phyloP scores from a whole-genome alignment of 2,797 vertebrate species.

The Malurus splendens region DNA sequence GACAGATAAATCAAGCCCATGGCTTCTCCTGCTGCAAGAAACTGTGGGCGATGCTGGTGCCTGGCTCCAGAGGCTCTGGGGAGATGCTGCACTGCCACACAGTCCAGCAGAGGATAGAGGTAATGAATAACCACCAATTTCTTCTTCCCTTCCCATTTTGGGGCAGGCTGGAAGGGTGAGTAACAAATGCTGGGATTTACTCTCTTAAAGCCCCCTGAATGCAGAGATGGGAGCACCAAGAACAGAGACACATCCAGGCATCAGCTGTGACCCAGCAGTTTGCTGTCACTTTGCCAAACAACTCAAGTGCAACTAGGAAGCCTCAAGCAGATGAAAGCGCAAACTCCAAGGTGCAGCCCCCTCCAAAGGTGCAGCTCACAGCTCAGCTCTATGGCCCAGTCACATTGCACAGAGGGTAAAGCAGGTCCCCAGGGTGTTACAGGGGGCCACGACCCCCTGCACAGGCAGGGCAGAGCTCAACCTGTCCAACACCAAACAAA shows the following conservation, averaged over 20 bases:
- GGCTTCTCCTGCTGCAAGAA: neutral
- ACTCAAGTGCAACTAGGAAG: neutral
- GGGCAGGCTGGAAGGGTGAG: neutral
- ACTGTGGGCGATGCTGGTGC: neutral
- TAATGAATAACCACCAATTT: neutral
- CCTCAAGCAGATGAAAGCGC: neutral
- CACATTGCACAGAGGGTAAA: accelerated
- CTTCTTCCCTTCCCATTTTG: neutral
- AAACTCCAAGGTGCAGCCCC: accelerated
- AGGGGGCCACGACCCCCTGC: accelerated
- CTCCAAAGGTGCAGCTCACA: accelerated
- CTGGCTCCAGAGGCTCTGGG: accelerated
- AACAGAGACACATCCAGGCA: neutral
- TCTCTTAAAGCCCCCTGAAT: neutral
- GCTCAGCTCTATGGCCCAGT: accelerated
- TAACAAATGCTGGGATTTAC: neutral
- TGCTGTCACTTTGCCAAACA: neutral
- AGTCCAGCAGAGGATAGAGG: neutral
- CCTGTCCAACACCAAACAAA: neutral
- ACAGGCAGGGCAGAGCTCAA: neutral
- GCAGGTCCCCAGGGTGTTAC: neutral
- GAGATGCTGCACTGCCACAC: neutral
- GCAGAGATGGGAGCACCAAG: neutral
- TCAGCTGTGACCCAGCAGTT: accelerated
- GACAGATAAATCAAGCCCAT: neutral